Conservation (phyloP, 2,888 invertebrate species). For the Bombylius discolor region DNA sequence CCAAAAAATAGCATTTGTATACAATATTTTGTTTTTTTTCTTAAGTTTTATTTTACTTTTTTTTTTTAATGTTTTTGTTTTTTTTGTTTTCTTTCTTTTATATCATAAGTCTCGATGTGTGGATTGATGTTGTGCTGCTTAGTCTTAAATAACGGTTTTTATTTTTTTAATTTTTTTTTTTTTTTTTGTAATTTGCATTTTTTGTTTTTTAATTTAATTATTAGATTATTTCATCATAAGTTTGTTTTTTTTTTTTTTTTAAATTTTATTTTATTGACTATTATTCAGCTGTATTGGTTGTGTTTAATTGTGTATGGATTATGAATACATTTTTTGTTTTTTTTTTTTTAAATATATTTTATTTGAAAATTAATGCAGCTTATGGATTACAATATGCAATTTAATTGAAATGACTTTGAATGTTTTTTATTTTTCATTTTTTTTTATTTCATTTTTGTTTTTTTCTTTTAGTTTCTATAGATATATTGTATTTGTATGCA, state of each 20-base stretch:
- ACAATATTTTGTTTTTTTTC: not conserved
- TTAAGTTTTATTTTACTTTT: not conserved
- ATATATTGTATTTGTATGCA: not conserved
- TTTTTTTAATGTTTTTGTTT: not conserved
- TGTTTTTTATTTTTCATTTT: not conserved
- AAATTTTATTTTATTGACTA: too few species aligned
- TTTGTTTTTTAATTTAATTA: not conserved
- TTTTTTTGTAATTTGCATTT: not conserved
- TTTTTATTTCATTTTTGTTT: conserved; percentile 1
- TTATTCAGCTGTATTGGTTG: too few species aligned
- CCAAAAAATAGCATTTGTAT: not conserved
- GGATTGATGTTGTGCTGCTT: not conserved
- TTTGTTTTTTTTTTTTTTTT: not conserved
- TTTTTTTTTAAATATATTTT: not conserved
- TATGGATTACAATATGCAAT: too few species aligned
- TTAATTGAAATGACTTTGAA: not conserved
- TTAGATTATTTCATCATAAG: too few species aligned
- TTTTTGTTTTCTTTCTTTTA: not conserved
- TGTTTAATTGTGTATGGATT: not conserved
- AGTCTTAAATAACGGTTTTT: not conserved
- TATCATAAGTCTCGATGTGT: not conserved
- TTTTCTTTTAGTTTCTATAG: not conserved
- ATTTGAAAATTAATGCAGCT: too few species aligned
- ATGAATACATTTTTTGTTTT: not conserved
- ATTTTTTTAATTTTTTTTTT: not conserved